These are phyloP conservation scores for Drosophila quinaria DNA, from an alignment of 2,888 invertebrate species.

Conservation along the genomic window DNA sequence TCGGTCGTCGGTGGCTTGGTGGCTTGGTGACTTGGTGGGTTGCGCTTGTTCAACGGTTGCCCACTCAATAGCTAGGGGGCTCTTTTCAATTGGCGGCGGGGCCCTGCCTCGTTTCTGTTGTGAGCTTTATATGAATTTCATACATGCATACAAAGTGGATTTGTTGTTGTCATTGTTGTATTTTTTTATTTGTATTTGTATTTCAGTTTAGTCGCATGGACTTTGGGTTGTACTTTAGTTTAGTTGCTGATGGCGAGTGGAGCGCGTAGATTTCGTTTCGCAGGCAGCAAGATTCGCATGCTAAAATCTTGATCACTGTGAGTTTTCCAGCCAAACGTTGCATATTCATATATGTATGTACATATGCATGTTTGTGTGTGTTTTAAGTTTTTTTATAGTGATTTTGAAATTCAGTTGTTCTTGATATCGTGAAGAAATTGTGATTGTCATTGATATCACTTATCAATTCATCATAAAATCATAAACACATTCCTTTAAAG, in stretches of 20 bases:
- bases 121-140: conserved; percentile 76
- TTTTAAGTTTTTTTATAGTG: conserved; percentile 6
- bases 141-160: conserved; percentile 75
- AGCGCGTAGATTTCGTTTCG: conserved; percentile 69
- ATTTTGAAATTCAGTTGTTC: conserved; percentile 31
- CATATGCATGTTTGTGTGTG: background rate
- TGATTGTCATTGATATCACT: conserved; percentile 38
- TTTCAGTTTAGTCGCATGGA: conserved; percentile 71
- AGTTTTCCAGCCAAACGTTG: conserved; percentile 2
- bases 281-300: conserved; percentile 44
- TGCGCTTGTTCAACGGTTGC: conserved; percentile 48
- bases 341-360: background rate
- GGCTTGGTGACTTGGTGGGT: conserved; percentile 44
- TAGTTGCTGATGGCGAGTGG: conserved; percentile 75
- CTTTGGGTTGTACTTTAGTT: conserved; percentile 74
- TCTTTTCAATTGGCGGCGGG: conserved; percentile 72
- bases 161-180: conserved; percentile 43
- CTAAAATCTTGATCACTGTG: conserved; percentile 14
- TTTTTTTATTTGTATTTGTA: conserved; percentile 41
- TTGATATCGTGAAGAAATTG: conserved; percentile 25
- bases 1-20: conserved; percentile 51
- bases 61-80: conserved; percentile 74
- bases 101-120: conserved; percentile 53
- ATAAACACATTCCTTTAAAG: background rate
- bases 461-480: conserved; percentile 3